These are phyloP conservation scores for Toxonevra muliebris DNA, from an alignment of 2,888 invertebrate genomes.

Conservation along the genomic window DNA sequence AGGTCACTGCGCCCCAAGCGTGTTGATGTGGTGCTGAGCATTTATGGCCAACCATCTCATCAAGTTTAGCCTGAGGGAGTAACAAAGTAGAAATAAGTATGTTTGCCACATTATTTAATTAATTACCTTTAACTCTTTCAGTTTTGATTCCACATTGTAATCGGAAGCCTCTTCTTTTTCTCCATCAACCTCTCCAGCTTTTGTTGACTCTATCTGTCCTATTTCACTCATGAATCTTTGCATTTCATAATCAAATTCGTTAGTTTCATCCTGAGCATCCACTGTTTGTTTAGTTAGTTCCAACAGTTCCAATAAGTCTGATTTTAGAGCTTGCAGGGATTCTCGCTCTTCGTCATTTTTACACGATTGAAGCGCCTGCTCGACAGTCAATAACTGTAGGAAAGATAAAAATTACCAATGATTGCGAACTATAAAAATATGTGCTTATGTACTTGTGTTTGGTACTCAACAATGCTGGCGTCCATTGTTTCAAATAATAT, in stretches of 20 bases:
- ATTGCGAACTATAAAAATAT: not conserved
- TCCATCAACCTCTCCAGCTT: slow-evolving; percentile 1
- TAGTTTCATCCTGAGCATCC: not conserved
- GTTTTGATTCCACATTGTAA: slow-evolving; percentile 27
- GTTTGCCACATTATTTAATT: not conserved
- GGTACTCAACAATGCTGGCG: slow-evolving; percentile 42
- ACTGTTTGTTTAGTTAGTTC: slow-evolving; percentile 72
- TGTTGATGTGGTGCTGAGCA: slow-evolving; percentile 86
- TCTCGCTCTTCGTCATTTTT: slow-evolving; percentile 67
- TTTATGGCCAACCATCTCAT: slow-evolving; percentile 79
- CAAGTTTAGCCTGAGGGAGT: slow-evolving; percentile 15
- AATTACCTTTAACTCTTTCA: slow-evolving; percentile 33
- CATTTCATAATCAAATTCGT: slow-evolving; percentile 53
- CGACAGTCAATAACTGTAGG: slow-evolving; percentile 71
- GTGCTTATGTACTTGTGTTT: slow-evolving; percentile 47
- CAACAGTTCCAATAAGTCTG: slow-evolving; percentile 75
- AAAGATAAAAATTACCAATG: not conserved
- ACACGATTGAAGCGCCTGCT: slow-evolving; percentile 68
- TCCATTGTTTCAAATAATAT: slow-evolving; percentile 41
- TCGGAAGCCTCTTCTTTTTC: not conserved
- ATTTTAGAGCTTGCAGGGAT: slow-evolving; percentile 70
- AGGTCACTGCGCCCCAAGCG: slow-evolving; percentile 78
- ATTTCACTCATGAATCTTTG: slow-evolving; percentile 57
- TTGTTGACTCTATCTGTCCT: slow-evolving; percentile 45
- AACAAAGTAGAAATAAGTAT: too few relatives aligned